These are phyloP conservation scores for Calliscelio sp. DNA, from an alignment of 2,888 invertebrate genomes.

Conservation along the genomic window DNA sequence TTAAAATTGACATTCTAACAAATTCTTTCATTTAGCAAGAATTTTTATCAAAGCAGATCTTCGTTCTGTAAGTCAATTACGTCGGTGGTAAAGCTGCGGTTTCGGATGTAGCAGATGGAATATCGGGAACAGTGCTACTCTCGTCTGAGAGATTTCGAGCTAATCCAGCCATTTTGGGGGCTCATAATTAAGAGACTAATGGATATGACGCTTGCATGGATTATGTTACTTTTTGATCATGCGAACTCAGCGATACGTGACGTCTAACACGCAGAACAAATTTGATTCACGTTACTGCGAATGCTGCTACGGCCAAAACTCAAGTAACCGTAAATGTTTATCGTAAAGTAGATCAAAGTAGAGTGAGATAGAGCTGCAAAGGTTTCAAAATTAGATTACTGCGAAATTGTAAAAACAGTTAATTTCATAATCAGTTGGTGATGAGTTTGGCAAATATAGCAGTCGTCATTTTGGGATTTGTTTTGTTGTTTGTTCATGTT, in stretches of 20 bases:
- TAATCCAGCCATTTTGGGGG: constrained; percentile 57
- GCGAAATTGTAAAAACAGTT: constrained; percentile 4
- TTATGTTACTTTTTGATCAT: constrained; percentile 65
- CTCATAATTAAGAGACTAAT: constrained; percentile 67
- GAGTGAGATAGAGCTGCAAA: too few relatives aligned
- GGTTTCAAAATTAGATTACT: constrained; percentile 28
- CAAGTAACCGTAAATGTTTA: constrained; percentile 60
- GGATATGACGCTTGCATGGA: constrained; percentile 57
- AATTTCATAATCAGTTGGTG: too few relatives aligned
- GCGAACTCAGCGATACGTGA: constrained; percentile 56
- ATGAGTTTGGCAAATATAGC: too few relatives aligned
- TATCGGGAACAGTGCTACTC: constrained; percentile 37
- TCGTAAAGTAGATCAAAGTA: constrained; percentile 40
- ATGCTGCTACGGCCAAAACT: constrained; percentile 29
- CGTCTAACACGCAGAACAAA: constrained; percentile 62
- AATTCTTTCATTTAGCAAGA: constrained; percentile 1
- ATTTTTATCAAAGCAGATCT: constrained; percentile 53
- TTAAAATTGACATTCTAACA: too few relatives aligned
- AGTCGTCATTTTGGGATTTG: too few relatives aligned
- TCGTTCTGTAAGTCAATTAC: constrained; percentile 58
- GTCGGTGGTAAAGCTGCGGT: constrained; percentile 40
- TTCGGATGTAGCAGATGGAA: constrained; percentile 59
- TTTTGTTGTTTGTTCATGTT: too few relatives aligned
- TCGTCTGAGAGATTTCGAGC: constrained; percentile 53
- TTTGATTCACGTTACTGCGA: constrained; percentile 31